These are phyloP conservation scores for Forbesichthys papilliferus DNA, from an alignment of 2,113 vertebrate species.

Conservation along the genomic window DNA sequence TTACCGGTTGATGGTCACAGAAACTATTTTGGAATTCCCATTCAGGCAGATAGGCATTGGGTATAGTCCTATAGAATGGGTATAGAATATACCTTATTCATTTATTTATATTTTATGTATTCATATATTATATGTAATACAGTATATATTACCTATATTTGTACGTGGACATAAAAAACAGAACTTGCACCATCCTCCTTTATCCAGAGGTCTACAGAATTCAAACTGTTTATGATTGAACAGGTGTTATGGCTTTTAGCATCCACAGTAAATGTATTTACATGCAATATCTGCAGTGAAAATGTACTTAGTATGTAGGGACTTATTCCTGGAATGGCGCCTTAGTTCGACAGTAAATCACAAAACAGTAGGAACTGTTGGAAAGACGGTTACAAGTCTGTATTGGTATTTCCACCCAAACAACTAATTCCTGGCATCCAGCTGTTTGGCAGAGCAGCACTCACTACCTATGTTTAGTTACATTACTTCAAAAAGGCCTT, in stretches of 20 bases:
- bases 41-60: neutral
- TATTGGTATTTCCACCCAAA: slow-evolving; percentile 74
- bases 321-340: slow-evolving; percentile 37
- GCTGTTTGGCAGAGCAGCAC: slow-evolving; percentile 65
- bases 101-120: too few species aligned
- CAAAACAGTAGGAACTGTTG: slow-evolving; percentile 26
- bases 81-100: too few species aligned
- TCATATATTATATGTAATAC: too few species aligned
- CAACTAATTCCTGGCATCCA: slow-evolving; percentile 67
- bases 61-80: too few species aligned
- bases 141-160: too few species aligned
- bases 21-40: neutral
- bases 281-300: slow-evolving; percentile 31
- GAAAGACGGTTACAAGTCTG: slow-evolving; percentile 49
- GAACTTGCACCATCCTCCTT: neutral
- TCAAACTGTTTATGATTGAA: slow-evolving; percentile 42
- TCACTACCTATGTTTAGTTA: neutral
- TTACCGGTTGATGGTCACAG: neutral
- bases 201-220: slow-evolving; percentile 20
- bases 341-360: slow-evolving; percentile 56
- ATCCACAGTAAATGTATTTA: slow-evolving; percentile 40
- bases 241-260: slow-evolving; percentile 24
- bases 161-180: neutral
- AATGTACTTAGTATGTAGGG: slow-evolving; percentile 26
- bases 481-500: too few species aligned